Conservation (phyloP, 1,140 invertebrate genomes). For the Carposina sasakii region DNA sequence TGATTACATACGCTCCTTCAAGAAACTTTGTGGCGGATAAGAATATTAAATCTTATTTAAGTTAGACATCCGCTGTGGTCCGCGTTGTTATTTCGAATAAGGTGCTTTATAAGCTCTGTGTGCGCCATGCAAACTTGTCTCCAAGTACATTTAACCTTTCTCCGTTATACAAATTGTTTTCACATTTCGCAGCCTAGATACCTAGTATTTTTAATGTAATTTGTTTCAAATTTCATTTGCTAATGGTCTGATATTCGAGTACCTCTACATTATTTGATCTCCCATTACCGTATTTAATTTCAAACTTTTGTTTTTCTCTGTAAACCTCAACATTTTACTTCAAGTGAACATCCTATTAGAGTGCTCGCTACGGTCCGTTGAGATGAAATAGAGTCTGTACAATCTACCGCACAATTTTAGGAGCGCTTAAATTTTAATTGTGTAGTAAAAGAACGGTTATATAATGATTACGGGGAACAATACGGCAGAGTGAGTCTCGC, state of each 20-base stretch:
- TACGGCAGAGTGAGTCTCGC: conserved; percentile 39
- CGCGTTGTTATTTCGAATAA: conserved; percentile 63
- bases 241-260: conserved; percentile 28
- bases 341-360: conserved; percentile 35
- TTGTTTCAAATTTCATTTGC: conserved; percentile 25
- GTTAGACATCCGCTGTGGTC: conserved; percentile 60
- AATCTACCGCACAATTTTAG: conserved; percentile 63
- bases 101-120: conserved; percentile 55
- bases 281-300: no score
- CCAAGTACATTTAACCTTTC: conserved; percentile 42
- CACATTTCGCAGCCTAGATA: conserved; percentile 26
- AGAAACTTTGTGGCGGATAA: conserved; percentile 61
- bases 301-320: no score
- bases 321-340: conserved; percentile 9
- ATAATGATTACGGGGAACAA: conserved; percentile 66
- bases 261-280: no score
- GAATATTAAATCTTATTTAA: conserved; percentile 73
- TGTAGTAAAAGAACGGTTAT: conserved; percentile 70
- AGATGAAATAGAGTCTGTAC: conserved; percentile 50
- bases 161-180: conserved; percentile 25
- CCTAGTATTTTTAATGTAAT: conserved; percentile 18
- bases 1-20: conserved; percentile 69
- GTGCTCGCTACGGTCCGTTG: conserved; percentile 45
- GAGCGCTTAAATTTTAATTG: conserved; percentile 71
- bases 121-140: conserved; percentile 35